Percentiles rank a stretch among this genome's conserved stretches.
Conservation (phyloP, 2,888 invertebrate genomes). For the Hirtodrosophila cameraria region DNA sequence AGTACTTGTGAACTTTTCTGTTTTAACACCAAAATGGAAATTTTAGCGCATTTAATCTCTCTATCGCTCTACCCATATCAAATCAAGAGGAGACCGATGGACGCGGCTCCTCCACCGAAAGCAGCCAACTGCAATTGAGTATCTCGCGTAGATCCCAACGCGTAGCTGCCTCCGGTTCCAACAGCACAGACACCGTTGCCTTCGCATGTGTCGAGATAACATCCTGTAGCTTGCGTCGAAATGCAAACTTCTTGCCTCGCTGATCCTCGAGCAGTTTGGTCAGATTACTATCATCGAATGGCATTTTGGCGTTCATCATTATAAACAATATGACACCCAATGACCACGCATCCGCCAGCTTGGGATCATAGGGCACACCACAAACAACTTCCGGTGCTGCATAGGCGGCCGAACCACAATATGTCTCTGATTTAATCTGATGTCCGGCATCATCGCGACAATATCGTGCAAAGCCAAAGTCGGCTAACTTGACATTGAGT, state of each 20-base stretch:
- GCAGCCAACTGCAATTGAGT: conserved; percentile 90
- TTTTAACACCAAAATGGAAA: background rate
- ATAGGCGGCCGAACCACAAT: conserved; percentile 97
- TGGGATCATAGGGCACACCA: conserved; percentile 94
- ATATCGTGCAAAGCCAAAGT: conserved; percentile 96
- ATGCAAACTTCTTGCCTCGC: conserved; percentile 91
- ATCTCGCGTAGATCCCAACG: conserved; percentile 91
- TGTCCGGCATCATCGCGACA: conserved; percentile 89
- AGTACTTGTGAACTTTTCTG: conserved; percentile 35
- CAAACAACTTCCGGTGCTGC: conserved; percentile 97
- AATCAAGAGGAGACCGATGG: conserved; percentile 22
- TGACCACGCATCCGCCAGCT: conserved; percentile 96
- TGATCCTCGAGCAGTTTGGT: conserved; percentile 93
- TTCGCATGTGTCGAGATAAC: conserved; percentile 89
- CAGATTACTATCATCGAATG: conserved; percentile 95
- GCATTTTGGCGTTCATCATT: conserved; percentile 97
- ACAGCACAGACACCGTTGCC: conserved; percentile 90
- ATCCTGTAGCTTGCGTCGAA: conserved; percentile 89
- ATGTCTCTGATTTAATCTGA: conserved; percentile 92
- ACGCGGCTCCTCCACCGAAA: conserved; percentile 51
- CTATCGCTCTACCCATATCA: no score
- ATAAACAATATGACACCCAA: conserved; percentile 95
- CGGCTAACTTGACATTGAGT: conserved; percentile 95
- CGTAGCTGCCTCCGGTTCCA: conserved; percentile 93
- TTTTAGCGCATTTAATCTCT: background rate